Base-by-base conservation (phyloP, 2,888 invertebrate species). In the Stramonita haemastoma region DNA sequence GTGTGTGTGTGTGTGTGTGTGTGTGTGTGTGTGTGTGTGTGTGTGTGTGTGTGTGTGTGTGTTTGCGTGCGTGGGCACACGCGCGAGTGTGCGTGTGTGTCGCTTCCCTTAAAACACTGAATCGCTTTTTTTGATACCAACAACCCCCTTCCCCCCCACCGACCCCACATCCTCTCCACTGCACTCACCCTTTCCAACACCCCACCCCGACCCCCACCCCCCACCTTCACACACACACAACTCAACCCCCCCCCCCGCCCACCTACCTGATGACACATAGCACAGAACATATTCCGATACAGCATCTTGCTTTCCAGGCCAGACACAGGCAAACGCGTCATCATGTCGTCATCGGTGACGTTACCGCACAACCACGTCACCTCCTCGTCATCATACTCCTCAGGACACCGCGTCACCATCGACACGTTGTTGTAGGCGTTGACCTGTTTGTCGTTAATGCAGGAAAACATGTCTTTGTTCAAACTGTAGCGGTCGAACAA, bases 251-350 rank as follows among this genome's bases (percentile, higher is more conserved):
- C 22, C 60, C 60, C 11, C 11, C 15, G 17, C 11, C 15, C 60
- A 60, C 88, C 36, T 89, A 83, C 89, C 60, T 86, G 66, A 73
- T 92, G 92, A 86, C 93, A 93, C 17, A 90, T 88, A 11, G 92
- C 92, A 73, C 93, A 93, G 87, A 92, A 93, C 87, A 91, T 89
- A 84, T 94, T 94, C 70, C 89, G 92, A 87, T 91, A 94, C 22
- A 93, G 88, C 15, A 93, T 70, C 8, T 91, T 86, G 87, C 90
- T 66, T 8, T 36, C n/a, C 15, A 56, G 73, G 4, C 93, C 92
- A 19, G 91, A 90, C 73, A 94, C 94, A 4, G 93, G 93, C 36
- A 93, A 85, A 19, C 90, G 73, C 19, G 85, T 86, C 81, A 92
- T 87, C 32, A 85, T 17, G 87, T 92, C 91, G 60, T 87, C 79